phyloP scores from a whole-genome alignment of 2,797 vertebrate genomes.

The Halcyon badia region DNA sequence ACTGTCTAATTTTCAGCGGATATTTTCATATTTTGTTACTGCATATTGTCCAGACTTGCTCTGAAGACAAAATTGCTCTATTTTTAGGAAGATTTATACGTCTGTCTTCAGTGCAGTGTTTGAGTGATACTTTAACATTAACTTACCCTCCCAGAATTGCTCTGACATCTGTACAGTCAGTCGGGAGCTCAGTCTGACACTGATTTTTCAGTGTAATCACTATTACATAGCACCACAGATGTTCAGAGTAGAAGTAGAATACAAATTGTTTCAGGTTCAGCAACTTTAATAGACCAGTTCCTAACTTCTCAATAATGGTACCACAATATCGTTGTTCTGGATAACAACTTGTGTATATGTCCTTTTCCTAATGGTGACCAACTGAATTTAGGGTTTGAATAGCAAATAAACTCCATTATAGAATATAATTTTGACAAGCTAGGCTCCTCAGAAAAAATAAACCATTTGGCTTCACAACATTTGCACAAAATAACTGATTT shows the following conservation, averaged over 20 bases:
- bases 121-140: slow-evolving; percentile 8
- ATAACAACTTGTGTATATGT: not conserved
- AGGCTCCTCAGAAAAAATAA: not conserved
- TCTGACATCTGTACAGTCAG: slow-evolving; percentile 16
- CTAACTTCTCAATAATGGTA: not conserved
- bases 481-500: not conserved
- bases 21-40: slow-evolving; percentile 16
- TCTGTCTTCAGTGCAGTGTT: not conserved
- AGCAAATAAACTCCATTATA: not conserved
- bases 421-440: not conserved
- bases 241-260: slow-evolving; percentile 2
- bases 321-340: not conserved
- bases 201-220: slow-evolving; percentile 40
- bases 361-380: not conserved
- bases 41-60: not conserved
- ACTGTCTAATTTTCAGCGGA: not conserved
- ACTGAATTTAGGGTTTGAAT: not conserved
- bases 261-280: not conserved
- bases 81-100: slow-evolving; percentile 36
- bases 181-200: slow-evolving; percentile 3
- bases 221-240: not conserved
- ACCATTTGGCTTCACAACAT: not conserved
- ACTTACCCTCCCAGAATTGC: not conserved
- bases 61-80: slow-evolving; percentile 2
- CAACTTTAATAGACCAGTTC: not conserved